A percentile compares a stretch with the other conserved stretches of the same genome.
Evolutionary conservation across 37 sponge, comb jelly and placozoan species (phyloP).

Genomic region (Diacarnus erythraeanus): DNA sequence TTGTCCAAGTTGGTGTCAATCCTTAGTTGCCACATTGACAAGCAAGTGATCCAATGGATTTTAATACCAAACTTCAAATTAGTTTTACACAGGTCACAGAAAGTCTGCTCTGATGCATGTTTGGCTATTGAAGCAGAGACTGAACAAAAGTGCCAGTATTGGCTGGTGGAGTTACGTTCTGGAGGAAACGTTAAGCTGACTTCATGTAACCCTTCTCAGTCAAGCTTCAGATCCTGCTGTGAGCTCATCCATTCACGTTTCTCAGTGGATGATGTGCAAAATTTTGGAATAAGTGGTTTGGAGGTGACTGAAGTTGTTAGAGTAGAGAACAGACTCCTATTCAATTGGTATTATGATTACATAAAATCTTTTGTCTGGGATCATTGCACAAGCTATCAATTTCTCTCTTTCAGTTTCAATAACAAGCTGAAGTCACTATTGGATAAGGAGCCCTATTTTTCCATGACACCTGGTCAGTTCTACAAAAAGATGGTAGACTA

Average conservation of each 20-base stretch:
- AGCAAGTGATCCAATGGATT: not conserved
- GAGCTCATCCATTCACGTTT: constrained; percentile 68
- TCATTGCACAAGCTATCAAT: constrained; percentile 28
- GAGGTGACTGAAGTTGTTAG: constrained; percentile 44
- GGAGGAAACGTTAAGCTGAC: constrained; percentile 75
- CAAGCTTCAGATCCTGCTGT: constrained; percentile 67
- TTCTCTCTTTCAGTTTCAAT: constrained; percentile 3
- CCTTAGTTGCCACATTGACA: not conserved
- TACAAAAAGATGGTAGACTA: constrained; percentile 37
- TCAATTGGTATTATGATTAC: not conserved
- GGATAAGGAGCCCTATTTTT: constrained; percentile 16
- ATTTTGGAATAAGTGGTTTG: constrained; percentile 53
- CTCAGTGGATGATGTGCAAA: constrained; percentile 36
- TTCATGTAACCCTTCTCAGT: constrained; percentile 32
- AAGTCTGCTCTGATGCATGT: constrained; percentile 19
- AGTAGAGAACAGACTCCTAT: constrained; percentile 60
- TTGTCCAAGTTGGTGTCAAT: not conserved
- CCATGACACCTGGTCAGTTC: not conserved
- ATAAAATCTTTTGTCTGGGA: constrained; percentile 7
- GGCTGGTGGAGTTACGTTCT: constrained; percentile 65
- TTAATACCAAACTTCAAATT: too few relatives aligned
- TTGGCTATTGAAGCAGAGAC: not conserved
- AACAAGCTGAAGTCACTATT: constrained; percentile 4
- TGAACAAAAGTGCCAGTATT: constrained; percentile 4
- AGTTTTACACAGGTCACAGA: not conserved